Evolutionary conservation across 2,888 invertebrate species (phyloP).

Genomic region (Nemurella pictetii): DNA sequence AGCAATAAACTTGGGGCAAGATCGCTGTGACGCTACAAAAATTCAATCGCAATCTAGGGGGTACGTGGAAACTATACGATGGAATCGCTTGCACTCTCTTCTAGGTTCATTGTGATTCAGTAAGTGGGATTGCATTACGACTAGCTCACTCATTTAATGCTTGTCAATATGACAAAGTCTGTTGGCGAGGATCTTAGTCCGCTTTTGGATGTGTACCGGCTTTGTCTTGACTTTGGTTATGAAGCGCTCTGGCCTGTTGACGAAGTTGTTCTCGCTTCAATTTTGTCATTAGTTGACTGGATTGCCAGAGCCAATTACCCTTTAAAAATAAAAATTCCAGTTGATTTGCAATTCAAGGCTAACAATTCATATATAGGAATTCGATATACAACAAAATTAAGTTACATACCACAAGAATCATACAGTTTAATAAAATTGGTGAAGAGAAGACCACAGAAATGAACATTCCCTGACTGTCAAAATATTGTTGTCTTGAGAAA

Average conservation of each 20-base stretch:
- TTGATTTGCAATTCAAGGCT: no score
- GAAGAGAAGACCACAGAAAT: conserved; percentile 93
- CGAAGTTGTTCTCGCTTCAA: conserved; percentile 79
- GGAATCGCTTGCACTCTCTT: neutral
- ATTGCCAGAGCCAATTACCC: conserved; percentile 90
- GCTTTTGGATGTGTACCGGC: conserved; percentile 3
- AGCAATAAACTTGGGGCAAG: neutral
- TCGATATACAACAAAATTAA: no score
- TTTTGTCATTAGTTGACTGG: conserved; percentile 84
- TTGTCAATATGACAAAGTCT: conserved; percentile 7
- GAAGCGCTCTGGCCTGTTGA: conserved; percentile 55
- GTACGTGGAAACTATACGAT: no score
- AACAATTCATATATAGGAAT: neutral
- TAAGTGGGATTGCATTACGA: neutral
- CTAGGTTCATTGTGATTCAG: neutral
- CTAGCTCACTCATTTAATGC: conserved; percentile 25
- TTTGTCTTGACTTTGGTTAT: conserved; percentile 32
- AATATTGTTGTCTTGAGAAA: conserved; percentile 90
- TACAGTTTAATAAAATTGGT: conserved; percentile 88
- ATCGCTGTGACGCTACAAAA: neutral
- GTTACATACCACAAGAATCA: conserved; percentile 81
- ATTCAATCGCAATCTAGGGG: neutral
- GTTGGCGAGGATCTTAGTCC: neutral
- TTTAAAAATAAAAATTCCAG: no score
- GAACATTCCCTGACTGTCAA: conserved; percentile 90